Base-by-base conservation (phyloP, 53 echinoderm and acorn worm genomes). In the Echinarachnius parma region DNA sequence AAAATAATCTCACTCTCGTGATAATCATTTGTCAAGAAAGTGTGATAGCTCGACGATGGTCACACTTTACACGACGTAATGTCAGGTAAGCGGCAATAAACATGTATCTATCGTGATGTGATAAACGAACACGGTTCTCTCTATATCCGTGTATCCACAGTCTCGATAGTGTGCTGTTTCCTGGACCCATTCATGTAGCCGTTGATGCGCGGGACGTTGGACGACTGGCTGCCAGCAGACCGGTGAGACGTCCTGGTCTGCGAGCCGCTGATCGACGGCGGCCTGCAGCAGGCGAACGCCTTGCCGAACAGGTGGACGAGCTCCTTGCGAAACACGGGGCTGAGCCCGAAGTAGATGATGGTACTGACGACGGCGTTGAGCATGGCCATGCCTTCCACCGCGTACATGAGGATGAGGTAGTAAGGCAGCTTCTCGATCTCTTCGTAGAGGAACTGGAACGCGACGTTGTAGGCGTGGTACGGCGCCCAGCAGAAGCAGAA, bases 401-500 rank as follows among this genome's bases (percentile, higher is more conserved):
- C 61, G 62, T 82, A 96, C 65, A 61, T 86, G 5, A 87, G 35
- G 25, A 48, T 21, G 1, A 82, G 67, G 58, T 88, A 80, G 53
- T 82, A 81, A 33, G 74, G 46, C 9, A 55, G 35, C 5, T 23
- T 21, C 32, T 66, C 76, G 47, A 82, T 31, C 24, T 75, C 58
- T 3, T 67, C 69, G 5, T 76, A 31, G 11, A 79, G 53, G 60
- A 96, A 86, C 44, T 80, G 82, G 64, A 80, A 78, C 34, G 64
- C 64, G 9, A 82, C 49, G 80, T 78, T 85, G 67, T 85, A 96
- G 31, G 80, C 87, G 57, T 96, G 82, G 69, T 88, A 88, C 0
- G 91, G 96, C 9, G 78, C 85, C 96, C 96, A 91, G 67, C 96
- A 91, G 23, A 96, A 42, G 64, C 87, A 81, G 77, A 96, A 96